Conservation (phyloP, 2,113 vertebrate species). For the Catharus minimus region DNA sequence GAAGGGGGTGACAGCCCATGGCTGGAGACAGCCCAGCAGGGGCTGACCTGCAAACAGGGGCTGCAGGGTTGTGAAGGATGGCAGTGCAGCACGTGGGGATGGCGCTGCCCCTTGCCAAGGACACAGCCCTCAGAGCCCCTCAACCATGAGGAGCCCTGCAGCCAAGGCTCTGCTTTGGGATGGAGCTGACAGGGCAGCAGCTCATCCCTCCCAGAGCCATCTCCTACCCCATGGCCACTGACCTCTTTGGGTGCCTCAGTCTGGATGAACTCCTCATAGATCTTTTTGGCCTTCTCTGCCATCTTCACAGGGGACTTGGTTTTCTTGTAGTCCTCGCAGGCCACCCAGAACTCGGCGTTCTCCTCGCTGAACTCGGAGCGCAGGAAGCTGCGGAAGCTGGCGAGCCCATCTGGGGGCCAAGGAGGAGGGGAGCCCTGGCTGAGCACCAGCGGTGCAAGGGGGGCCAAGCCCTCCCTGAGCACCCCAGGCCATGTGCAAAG, state of each 20-base stretch:
- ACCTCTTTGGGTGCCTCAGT: slow-evolving; percentile 94
- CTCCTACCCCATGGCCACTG: background rate
- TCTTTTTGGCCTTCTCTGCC: slow-evolving; percentile 88
- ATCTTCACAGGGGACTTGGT: slow-evolving; percentile 84
- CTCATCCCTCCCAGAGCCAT: rapidly evolving
- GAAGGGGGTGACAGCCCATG: background rate
- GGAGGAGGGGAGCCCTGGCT: background rate
- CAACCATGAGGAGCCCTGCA: rapidly evolving
- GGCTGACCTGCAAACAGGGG: background rate
- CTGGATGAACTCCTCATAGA: slow-evolving; percentile 95
- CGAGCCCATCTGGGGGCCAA: slow-evolving; percentile 81
- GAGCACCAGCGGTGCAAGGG: background rate
- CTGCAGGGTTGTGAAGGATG: background rate
- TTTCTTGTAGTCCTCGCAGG: slow-evolving; percentile 95
- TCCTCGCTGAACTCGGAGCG: slow-evolving; percentile 97
- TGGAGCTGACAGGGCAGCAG: background rate
- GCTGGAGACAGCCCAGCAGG: background rate
- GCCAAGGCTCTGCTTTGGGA: background rate
- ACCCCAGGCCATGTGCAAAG: background rate
- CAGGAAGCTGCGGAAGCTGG: slow-evolving; percentile 89
- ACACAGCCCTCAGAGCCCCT: background rate
- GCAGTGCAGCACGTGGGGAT: background rate
- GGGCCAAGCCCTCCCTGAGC: background rate
- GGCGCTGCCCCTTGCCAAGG: background rate
- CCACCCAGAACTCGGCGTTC: slow-evolving; percentile 93